These are phyloP conservation scores for Clarias platycephalus DNA, from an alignment of 2,797 vertebrate genomes.

Conservation along the genomic window DNA sequence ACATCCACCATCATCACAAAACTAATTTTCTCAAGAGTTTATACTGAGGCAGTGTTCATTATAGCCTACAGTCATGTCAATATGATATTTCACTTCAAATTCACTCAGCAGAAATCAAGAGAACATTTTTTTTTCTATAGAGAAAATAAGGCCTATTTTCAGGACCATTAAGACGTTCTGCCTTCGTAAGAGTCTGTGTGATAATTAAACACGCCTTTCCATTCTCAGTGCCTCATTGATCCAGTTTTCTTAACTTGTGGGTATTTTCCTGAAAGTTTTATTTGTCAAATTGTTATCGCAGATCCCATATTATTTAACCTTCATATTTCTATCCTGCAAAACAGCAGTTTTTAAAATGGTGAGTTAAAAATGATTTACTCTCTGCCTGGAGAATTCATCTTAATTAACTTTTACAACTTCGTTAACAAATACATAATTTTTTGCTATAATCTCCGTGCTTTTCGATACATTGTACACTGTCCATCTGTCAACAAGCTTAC, in stretches of 20 bases:
- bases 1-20: not conserved
- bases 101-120: not conserved
- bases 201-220: not conserved
- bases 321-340: not conserved
- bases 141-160: not conserved
- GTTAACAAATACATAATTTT: too few species aligned
- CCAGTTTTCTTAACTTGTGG: not conserved
- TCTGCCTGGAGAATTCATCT: too few species aligned
- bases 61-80: conserved; percentile 10
- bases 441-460: too few species aligned
- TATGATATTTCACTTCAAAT: conserved; percentile 4
- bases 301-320: not conserved
- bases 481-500: too few species aligned
- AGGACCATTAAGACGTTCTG: not conserved
- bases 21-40: not conserved
- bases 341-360: not conserved
- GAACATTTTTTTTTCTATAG: not conserved
- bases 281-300: not conserved
- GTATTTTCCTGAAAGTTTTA: not conserved
- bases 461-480: too few species aligned
- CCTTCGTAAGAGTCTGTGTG: not conserved
- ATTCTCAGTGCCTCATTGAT: not conserved
- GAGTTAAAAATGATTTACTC: too few species aligned
- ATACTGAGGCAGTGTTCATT: not conserved
- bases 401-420: too few species aligned